Base-by-base conservation (phyloP, 2,113 vertebrate species). In the Rana temporaria region DNA sequence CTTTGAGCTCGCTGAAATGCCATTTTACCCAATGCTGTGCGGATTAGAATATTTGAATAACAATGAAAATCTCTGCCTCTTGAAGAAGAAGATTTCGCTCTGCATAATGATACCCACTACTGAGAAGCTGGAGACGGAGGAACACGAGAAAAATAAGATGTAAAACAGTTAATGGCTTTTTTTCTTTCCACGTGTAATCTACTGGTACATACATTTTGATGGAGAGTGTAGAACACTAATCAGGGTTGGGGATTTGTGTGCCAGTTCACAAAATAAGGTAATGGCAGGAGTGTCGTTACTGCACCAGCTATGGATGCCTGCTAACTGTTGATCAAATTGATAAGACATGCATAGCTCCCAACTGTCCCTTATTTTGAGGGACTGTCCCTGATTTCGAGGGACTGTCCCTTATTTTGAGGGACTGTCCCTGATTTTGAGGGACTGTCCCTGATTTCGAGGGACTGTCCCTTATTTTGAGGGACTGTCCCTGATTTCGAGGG, bases 11-110 rank as follows among this genome's bases (percentile, higher is more conserved):
- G n/a, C 24, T 76, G 30, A 65, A 68, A 66, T 83, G 72, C 71
- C 63, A 67, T 76, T 76, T 68, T 83, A 68, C 53, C 71, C 72
- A 76, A 24, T 76, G 81, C 81, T 76, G 53, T 32, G 38, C 55
- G 42, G 53, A 74, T 67, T 76, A 76, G 60, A 83, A 59, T 24
- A 68, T 83, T 76, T 83, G 71, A 82, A 82, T 82, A 66, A 82
- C 80, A 82, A 82, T 82, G 70, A 66, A 75, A 82, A 82, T 82
- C 70, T 74, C 22, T 67, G 63, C 70, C 62, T 66, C 68, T 81
- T 68, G 77, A 80, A 80, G 56, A 79, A 6, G 63, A 79, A 68
- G 64, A 24, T 30, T 69, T 57, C 70, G 55, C 52, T 57, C 63
- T 60, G 53, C 42, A 82, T 82, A 74, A 82, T 83, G 63, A 19